Base-by-base conservation (phyloP, 1,140 invertebrate genomes). In the Polypedilum vanderplanki region DNA sequence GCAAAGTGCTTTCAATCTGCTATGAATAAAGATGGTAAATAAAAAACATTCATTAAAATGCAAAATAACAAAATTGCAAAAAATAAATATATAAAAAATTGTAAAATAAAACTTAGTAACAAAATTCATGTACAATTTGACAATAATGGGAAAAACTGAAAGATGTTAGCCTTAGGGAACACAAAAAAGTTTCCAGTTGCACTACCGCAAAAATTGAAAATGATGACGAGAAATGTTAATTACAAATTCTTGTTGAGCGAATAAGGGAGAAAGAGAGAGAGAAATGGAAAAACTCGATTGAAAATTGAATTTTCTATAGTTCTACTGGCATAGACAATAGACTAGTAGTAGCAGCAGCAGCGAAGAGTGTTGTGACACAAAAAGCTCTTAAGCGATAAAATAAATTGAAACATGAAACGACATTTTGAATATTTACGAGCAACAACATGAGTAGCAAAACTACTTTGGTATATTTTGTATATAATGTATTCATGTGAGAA, bases 21-120 rank as follows among this genome's bases (percentile, higher is more conserved):
- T 77, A 99, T 99, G 97, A 98, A 98, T 83, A 98, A 97, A 88
- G 96, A 98, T 86, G 96, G 97, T 98, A 86, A 93, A 93, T 88
- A 75, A 15, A n/a, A n/a, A n/a, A n/a, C n/a, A n/a, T 67, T n/a
- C 10, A 67, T 67, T 18, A 17, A 67, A 67, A 67, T 65, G 7
- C 7, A 65, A 7, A 15, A n/a, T 65, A 7, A 65, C n/a, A n/a
- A 67, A 67, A 67, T 10, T 8, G 7, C 12, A 18, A n/a, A 67
- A 67, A 17, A 65, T n/a, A 15, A 65, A 5, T 65, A 8, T 8
- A 65, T 65, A 4, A 2, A 18, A 17, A 67, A 20, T 67, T 67
- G 64, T 10, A 18, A 67, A 67, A 67, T 18, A 67, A 74, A 74
- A 74, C 64, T 46, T n/a, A 74, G 15, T 65, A 57, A 10, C 74